Evolutionary conservation across 2,797 vertebrate species (phyloP).

Genomic region (Intellagama lesueurii): DNA sequence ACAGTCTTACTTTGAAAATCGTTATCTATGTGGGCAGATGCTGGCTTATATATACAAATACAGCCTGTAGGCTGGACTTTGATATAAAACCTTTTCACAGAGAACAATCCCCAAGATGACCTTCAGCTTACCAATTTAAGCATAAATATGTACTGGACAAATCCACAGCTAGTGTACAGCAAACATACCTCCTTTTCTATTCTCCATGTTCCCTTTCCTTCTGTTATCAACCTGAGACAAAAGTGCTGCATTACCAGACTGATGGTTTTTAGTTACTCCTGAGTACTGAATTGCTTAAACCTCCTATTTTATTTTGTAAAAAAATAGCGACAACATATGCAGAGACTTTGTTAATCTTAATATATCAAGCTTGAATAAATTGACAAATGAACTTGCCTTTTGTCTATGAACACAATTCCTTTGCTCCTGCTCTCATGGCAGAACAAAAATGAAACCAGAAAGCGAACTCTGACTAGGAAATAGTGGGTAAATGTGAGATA

Average conservation of each 20-base stretch:
- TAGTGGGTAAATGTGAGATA: no score
- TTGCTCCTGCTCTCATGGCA: background rate
- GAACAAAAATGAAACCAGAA: background rate
- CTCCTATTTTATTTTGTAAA: background rate
- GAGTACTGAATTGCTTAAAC: background rate
- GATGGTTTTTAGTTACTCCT: background rate
- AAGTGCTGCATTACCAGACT: background rate
- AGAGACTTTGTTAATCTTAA: background rate
- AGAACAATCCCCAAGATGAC: constrained; percentile 53
- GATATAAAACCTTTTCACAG: background rate
- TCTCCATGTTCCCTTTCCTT: background rate
- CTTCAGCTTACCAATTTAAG: constrained; percentile 61
- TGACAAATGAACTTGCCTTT: background rate
- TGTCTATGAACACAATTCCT: background rate
- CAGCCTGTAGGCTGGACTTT: constrained; percentile 47
- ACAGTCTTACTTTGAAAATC: constrained; percentile 48
- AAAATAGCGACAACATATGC: background rate
- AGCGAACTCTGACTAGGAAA: background rate
- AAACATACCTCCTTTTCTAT: constrained; percentile 11
- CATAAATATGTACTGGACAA: constrained; percentile 35
- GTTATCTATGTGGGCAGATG: background rate
- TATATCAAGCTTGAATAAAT: background rate
- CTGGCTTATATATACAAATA: background rate
- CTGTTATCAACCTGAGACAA: background rate
- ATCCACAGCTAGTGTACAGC: constrained; percentile 50